These are phyloP conservation scores for Cynaeus angustus DNA, from an alignment of 2,888 invertebrate genomes.

Conservation along the genomic window DNA sequence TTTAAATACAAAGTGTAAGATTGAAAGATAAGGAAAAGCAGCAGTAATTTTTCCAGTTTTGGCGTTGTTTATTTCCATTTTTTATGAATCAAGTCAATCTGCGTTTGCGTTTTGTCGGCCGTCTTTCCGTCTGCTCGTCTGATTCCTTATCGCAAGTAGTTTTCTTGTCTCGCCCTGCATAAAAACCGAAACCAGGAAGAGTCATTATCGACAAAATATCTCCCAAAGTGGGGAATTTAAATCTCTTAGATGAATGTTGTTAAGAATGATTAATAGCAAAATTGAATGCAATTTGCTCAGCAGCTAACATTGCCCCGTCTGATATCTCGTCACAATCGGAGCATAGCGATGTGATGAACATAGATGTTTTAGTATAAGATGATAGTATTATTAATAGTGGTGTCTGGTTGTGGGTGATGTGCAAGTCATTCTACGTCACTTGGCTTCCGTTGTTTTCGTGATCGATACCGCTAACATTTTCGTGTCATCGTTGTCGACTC, in stretches of 20 bases:
- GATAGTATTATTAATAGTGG: constrained; percentile 72
- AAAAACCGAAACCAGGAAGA: constrained; percentile 15
- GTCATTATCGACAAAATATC: constrained; percentile 30
- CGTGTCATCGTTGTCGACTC: constrained; percentile 65
- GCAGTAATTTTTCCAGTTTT: no score
- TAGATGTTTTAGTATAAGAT: constrained; percentile 69
- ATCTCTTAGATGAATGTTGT: constrained; percentile 39
- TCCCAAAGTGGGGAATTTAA: constrained; percentile 37
- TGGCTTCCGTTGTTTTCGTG: constrained; percentile 69
- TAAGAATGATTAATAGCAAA: constrained; percentile 58
- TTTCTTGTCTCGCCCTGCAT: neutral
- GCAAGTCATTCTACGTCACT: constrained; percentile 71
- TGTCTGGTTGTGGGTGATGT: constrained; percentile 69
- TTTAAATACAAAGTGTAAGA: no score
- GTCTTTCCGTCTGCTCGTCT: constrained; percentile 6
- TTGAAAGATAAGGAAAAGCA: no score
- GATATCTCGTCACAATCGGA: constrained; percentile 63
- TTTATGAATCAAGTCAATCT: no score
- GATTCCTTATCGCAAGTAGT: constrained; percentile 18
- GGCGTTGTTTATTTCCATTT: no score
- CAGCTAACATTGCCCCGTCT: constrained; percentile 53
- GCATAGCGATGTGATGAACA: constrained; percentile 67
- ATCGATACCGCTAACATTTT: constrained; percentile 69
- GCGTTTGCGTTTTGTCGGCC: no score
- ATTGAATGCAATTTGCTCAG: constrained; percentile 58